A percentile compares a stretch with the other conserved stretches of the same genome.
These are phyloP conservation scores for Camponotus floridanus DNA, from an alignment of 1,140 invertebrate species.

Conservation along the genomic window DNA sequence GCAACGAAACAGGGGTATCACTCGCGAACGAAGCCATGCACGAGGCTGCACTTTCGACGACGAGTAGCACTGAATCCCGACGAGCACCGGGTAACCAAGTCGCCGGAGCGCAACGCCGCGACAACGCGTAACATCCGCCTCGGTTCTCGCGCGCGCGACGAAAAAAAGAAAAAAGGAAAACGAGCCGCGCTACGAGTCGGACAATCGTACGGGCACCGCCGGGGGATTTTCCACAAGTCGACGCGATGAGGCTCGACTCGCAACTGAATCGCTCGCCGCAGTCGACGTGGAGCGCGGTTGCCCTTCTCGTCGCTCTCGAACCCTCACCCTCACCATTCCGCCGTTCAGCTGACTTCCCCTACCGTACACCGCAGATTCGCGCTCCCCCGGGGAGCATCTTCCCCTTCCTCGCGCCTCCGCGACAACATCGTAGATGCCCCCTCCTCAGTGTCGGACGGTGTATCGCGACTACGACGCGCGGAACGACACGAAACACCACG, in stretches of 20 bases:
- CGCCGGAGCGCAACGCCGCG: background rate
- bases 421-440: conserved; percentile 52
- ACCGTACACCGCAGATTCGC: conserved; percentile 68
- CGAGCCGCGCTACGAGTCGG: background rate
- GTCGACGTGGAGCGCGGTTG: conserved; percentile 57
- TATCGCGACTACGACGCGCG: conserved; percentile 47
- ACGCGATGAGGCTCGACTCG: conserved; percentile 77
- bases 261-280: conserved; percentile 70
- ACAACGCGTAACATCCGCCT: background rate
- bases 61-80: conserved; percentile 8
- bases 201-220: background rate
- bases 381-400: conserved; percentile 63
- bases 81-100: background rate
- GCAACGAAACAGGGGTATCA: conserved; percentile 15
- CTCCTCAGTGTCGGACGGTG: conserved; percentile 29
- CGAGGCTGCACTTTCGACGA: conserved; percentile 28
- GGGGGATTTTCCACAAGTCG: conserved; percentile 8
- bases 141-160: background rate
- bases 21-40: conserved; percentile 64
- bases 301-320: conserved; percentile 54
- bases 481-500: conserved; percentile 66
- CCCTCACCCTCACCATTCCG: conserved; percentile 23
- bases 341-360: conserved; percentile 69
- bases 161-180: conserved; percentile 13
- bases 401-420: conserved; percentile 57